Evolutionary conservation across 2,888 invertebrate genomes (phyloP), one percentile per base, ranked within the genome.

Genomic region (Pseudococcus jackbeardsleyi): DNA sequence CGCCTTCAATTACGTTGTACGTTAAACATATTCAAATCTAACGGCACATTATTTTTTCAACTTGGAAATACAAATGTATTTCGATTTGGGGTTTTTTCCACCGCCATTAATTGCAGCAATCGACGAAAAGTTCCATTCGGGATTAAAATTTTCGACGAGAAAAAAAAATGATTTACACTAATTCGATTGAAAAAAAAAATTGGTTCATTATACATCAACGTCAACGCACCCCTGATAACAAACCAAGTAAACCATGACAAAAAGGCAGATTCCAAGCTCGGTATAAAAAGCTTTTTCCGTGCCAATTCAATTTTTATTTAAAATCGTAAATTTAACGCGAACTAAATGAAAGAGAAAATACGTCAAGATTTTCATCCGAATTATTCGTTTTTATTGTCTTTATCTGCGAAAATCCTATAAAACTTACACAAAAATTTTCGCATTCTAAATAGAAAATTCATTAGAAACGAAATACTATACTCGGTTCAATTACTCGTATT

Each of bases 261-360:
- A 59, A 59, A 59, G 9, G 59, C 7, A 59, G 59, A 59, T 59
- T 59, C 19, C 59, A 19, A 59, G 19, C 59, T 59, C 19, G 59
- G 59, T 59, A 59, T 59, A 59, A 59, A 19, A 59, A 59, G 59
- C 59, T 59, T 59, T 59, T 59, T 59, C 19, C 59, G 59, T 59
- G 59, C 59, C 59, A 59, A 59, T 59, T 19, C 59, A 59, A 59
- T 59, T 59, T 59, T 59, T 59, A 59, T 59, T 59, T 19, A 59
- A 59, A 59, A 59, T 59, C 59, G 59, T 59, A 59, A 59, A 59
- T 59, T 59, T 59, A 59, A 59, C 59, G 59, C n/a, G 59, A 59
- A 19, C 19, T 59, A 59, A 19, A 59, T 59, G 59, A 59, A 59
- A 59, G 7, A 59, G 59, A 33, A 59, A 59, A 59, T 59, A 19